Evolutionary conservation across 2,113 vertebrate species (phyloP), one percentile per base, ranked within the genome.

Genomic region (Chamaetylas fuelleborni): DNA sequence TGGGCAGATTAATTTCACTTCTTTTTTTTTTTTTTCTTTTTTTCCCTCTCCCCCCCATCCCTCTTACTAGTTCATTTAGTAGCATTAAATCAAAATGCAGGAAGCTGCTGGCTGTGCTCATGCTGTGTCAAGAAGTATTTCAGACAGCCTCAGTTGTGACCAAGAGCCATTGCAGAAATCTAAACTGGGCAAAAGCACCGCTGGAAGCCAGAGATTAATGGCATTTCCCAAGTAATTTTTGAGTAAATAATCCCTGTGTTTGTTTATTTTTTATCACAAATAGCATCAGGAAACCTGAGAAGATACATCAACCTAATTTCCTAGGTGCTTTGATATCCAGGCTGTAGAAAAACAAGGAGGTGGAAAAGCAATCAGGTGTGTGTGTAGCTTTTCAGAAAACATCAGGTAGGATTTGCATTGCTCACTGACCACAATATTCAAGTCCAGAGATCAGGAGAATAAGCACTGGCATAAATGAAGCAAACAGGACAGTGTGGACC

Each of bases 331-430:
- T 48, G 43, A 65, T 2, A 0, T 34, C 26, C 11, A 26, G n/a
- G 31, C 10, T 82, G 8, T 4, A 19, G 33, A 48, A 87, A 22
- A 90, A 28, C 25, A n/a, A 47, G 58, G 33, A 74, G 29, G 18
- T 50, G 12, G 69, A 54, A 42, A 60, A 74, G 43, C 51, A 64
- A 20, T 69, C 2, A 4, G 47, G 28, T 47, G 11, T 67, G 18
- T 0, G 0, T 38, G 40, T 67, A 81, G 38, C 51, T 71, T 77
- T 78, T 47, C 11, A 54, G 51, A 53, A 76, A 64, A 38, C 2
- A 1, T 15, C n/a, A 29, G n/a, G 28, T 0, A 1, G 12, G 22
- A 11, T 34, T 85, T 77, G 23, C 2, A 1, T 3, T 53, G 45
- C 26, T 76, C 0, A 1, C 26, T 7, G 3, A n/a, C 15, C 29